phyloP scores from a whole-genome alignment of 2,797 vertebrate genomes.

The Etheostoma nigrum region DNA sequence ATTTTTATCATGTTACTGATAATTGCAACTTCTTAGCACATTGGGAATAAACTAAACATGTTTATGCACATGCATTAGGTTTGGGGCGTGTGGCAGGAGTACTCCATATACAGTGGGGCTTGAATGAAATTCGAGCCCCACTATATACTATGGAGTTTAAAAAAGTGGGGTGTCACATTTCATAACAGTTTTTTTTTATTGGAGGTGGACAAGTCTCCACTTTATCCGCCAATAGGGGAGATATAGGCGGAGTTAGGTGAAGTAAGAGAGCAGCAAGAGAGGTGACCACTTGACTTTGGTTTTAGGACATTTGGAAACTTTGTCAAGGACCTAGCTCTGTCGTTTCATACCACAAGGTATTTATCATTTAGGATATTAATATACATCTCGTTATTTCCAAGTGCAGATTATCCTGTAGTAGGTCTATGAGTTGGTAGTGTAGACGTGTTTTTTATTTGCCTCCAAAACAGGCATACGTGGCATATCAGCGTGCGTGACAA shows the following conservation, averaged over 20 bases:
- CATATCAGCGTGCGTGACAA: slow-evolving; percentile 25
- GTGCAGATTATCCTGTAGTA: accelerated
- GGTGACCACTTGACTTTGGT: slow-evolving; percentile 42
- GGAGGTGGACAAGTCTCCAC: slow-evolving; percentile 12
- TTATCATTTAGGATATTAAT: neutral
- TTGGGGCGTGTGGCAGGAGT: neutral
- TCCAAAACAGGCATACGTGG: slow-evolving; percentile 68
- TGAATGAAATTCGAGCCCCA: too few species aligned
- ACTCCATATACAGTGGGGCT: neutral
- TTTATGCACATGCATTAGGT: neutral
- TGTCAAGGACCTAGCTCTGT: slow-evolving; percentile 7
- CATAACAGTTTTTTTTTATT: slow-evolving; percentile 40
- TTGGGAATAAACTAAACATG: neutral
- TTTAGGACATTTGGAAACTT: slow-evolving; percentile 43
- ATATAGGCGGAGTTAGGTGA: slow-evolving; percentile 57
- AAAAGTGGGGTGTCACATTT: slow-evolving; percentile 41
- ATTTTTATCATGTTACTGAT: neutral
- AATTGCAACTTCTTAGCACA: neutral
- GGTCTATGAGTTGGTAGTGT: too few species aligned
- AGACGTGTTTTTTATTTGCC: slow-evolving; percentile 5
- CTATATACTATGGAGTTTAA: neutral
- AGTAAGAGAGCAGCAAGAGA: neutral
- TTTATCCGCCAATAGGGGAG: slow-evolving; percentile 38
- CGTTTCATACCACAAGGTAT: slow-evolving; percentile 52
- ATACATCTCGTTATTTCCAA: neutral